Evolutionary conservation across 2,797 vertebrate species (phyloP).

Genomic region (Antennarius maculatus): DNA sequence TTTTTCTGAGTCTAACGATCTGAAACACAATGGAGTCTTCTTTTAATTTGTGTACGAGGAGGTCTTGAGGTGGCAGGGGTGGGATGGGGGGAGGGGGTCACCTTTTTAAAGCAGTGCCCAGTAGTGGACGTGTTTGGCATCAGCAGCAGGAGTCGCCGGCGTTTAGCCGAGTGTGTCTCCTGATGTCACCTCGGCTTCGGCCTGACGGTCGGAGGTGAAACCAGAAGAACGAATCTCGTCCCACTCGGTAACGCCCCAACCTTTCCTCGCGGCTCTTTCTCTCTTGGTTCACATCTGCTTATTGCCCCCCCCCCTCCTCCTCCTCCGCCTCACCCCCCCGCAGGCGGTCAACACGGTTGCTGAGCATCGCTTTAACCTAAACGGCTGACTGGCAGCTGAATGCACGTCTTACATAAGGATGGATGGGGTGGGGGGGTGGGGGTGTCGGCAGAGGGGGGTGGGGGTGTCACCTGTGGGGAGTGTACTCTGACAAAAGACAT

Average conservation of each 20-base stretch:
- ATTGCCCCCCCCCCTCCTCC: slow-evolving; percentile 39
- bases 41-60: slow-evolving; percentile 35
- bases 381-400: slow-evolving; percentile 73
- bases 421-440: neutral
- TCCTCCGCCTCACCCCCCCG: slow-evolving; percentile 15
- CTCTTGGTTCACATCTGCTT: slow-evolving; percentile 76
- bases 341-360: slow-evolving; percentile 70
- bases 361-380: slow-evolving; percentile 71
- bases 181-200: slow-evolving; percentile 17
- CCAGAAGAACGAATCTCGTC: slow-evolving; percentile 71
- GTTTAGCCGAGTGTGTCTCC: slow-evolving; percentile 43
- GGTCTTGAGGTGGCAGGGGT: no score
- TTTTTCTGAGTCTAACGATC: slow-evolving; percentile 78
- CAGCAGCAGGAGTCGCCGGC: slow-evolving; percentile 72
- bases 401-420: slow-evolving; percentile 74
- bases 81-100: slow-evolving; percentile 33
- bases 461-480: slow-evolving; percentile 43
- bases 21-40: slow-evolving; percentile 68
- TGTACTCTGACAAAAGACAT: neutral
- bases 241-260: slow-evolving; percentile 38
- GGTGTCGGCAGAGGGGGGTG: neutral
- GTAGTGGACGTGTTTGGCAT: slow-evolving; percentile 85
- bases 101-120: slow-evolving; percentile 78
- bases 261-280: slow-evolving; percentile 40
- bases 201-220: slow-evolving; percentile 42